phyloP scores from a whole-genome alignment of 2,888 invertebrate genomes.

The Ectemnius continuus region DNA sequence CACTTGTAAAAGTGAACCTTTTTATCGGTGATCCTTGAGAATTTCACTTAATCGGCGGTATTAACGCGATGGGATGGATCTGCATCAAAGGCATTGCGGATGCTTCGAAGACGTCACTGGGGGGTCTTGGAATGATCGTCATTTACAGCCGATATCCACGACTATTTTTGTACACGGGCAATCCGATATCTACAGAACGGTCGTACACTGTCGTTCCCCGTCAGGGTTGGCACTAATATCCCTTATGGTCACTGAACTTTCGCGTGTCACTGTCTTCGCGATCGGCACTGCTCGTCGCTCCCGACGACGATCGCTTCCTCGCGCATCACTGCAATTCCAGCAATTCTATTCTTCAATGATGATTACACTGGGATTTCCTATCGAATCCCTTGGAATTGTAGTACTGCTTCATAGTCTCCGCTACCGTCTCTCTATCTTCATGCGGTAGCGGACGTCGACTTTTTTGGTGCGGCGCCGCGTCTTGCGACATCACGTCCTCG shows the following conservation, averaged over 20 bases:
- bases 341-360: not conserved
- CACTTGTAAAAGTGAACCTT: no score
- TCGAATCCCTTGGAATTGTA: no score
- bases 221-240: constrained; percentile 72
- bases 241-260: constrained; percentile 77
- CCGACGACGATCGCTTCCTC: not conserved
- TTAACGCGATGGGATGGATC: not conserved
- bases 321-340: not conserved
- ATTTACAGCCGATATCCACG: constrained; percentile 55
- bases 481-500: not conserved
- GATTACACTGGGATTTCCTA: no score
- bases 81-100: constrained; percentile 14
- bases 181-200: constrained; percentile 61
- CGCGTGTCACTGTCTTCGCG: constrained; percentile 62
- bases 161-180: constrained; percentile 72
- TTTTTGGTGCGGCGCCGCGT: constrained; percentile 2
- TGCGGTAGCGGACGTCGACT: not conserved
- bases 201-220: constrained; percentile 66
- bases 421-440: not conserved
- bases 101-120: constrained; percentile 44
- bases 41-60: no score
- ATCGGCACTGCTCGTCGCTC: constrained; percentile 56
- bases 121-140: constrained; percentile 52
- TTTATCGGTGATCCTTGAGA: no score
- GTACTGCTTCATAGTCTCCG: not conserved